Evolutionary conservation across 2,888 invertebrate species (phyloP).

Genomic region (Mythimna loreyi): DNA sequence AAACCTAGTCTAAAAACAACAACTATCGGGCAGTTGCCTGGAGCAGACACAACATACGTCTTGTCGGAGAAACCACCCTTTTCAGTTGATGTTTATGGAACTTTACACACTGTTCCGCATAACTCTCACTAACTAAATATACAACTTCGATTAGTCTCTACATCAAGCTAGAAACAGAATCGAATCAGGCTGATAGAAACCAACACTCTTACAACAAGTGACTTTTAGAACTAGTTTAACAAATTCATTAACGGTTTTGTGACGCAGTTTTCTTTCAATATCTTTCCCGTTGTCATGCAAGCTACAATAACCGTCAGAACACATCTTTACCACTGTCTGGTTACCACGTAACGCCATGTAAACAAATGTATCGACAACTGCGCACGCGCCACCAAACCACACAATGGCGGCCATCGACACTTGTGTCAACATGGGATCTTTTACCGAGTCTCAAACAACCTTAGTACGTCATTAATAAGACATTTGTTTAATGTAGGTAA

Average conservation of each 20-base stretch:
- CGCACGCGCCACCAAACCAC: conserved; percentile 61
- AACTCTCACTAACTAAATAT: no score
- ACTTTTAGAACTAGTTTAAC: no score
- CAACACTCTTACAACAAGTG: no score
- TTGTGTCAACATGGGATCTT: conserved; percentile 58
- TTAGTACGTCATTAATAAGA: conserved; percentile 46
- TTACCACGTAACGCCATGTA: conserved; percentile 19
- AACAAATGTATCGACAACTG: conserved; percentile 31
- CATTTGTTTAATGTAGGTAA: conserved; percentile 25
- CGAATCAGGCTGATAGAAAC: no score
- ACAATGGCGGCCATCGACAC: conserved; percentile 56
- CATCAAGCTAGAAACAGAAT: no score
- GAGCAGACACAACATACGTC: no score
- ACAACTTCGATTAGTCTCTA: no score
- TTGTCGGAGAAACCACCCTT: no score
- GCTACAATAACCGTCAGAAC: conserved; percentile 22
- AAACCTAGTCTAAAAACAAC: no score
- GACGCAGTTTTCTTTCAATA: not conserved
- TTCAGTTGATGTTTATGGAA: no score
- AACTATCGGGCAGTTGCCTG: no score
- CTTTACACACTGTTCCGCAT: no score
- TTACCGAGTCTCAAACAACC: conserved; percentile 40
- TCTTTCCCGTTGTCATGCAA: conserved; percentile 16
- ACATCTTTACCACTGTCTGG: conserved; percentile 41
- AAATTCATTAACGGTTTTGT: not conserved